phyloP scores from a whole-genome alignment of 2,888 invertebrate genomes.

The Nebria salina region DNA sequence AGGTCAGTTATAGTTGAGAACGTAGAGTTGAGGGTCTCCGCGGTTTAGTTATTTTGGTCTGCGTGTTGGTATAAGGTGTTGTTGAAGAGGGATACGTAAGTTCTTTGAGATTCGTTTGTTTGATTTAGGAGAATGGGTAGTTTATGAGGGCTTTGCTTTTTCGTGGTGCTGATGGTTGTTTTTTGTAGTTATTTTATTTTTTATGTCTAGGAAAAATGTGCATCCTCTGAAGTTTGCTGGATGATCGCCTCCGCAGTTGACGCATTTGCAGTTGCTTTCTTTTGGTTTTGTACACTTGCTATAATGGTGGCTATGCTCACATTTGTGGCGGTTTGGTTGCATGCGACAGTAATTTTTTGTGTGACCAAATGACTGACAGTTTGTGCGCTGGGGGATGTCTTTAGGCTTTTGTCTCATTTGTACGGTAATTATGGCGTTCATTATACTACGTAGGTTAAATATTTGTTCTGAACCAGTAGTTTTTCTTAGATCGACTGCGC shows the following conservation, averaged over 20 bases:
- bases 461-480: constrained; percentile 6
- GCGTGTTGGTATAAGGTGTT: neutral
- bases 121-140: neutral
- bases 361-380: constrained; percentile 24
- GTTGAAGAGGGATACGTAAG: neutral
- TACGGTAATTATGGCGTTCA: constrained; percentile 18
- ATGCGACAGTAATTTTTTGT: constrained; percentile 16
- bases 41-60: neutral
- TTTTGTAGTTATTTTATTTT: constrained; percentile 16
- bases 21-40: neutral
- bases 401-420: constrained; percentile 15
- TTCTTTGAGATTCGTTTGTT: neutral
- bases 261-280: neutral
- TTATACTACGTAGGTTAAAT: constrained; percentile 15
- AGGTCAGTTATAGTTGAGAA: neutral
- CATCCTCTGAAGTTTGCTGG: constrained; percentile 23
- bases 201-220: constrained; percentile 2
- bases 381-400: constrained; percentile 24
- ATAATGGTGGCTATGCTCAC: constrained; percentile 6
- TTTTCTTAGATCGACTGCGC: constrained; percentile 9
- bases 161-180: neutral
- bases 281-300: constrained; percentile 6
- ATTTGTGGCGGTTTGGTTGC: constrained; percentile 21
- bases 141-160: too few species aligned
- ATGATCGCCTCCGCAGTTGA: constrained; percentile 21